Evolutionary conservation across 2,888 invertebrate genomes (phyloP), one percentile per base, ranked within the genome.

Genomic region (Hypselothyrea guttata): DNA sequence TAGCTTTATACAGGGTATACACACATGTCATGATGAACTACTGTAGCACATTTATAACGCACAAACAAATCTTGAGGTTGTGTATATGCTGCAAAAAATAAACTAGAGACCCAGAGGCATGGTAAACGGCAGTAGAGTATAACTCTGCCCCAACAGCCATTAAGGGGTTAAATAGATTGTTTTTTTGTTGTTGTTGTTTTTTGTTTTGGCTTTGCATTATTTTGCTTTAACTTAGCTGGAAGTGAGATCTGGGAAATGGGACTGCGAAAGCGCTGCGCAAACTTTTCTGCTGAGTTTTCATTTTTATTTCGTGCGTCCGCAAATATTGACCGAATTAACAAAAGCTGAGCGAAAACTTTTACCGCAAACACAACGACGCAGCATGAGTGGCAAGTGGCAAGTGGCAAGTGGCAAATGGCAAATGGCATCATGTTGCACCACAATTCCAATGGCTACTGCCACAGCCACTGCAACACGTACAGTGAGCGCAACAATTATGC

Each of bases 311-410:
- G 83, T 76, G 83, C 82, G 82, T 76, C 78, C 72, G 82, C 83
- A 86, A 84, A 87, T 87, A 86, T 81, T 83, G 82, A 87, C 86
- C 86, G 86, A 86, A 83, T 83, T 86, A 86, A 86, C 84, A 83
- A 86, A 22, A 85, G 68, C 84, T 67, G 71, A 12, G 66, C 56
- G 42, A 61, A 78, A 84, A 49, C 56, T 69, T 81, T 65, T 46
- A 56, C 83, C 65, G 63, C 83, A 84, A 67, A 65, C 70, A 78
- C 60, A 54, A 62, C 46, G n/a, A n/a, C n/a, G n/a, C n/a, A n/a
- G n/a, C n/a, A n/a, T n/a, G n/a, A 63, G 48, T 56, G 18, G 55
- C 57, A 59, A 76, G 60, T 63, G 56, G 48, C 48, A 59, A 63
- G 48, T 56, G 18, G 55, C 57, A 59, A 76, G 60, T 63, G 56